Evolutionary conservation across 2,113 vertebrate species (phyloP), one percentile per base, ranked within the genome.

Genomic region (Porphyrio hochstetteri): DNA sequence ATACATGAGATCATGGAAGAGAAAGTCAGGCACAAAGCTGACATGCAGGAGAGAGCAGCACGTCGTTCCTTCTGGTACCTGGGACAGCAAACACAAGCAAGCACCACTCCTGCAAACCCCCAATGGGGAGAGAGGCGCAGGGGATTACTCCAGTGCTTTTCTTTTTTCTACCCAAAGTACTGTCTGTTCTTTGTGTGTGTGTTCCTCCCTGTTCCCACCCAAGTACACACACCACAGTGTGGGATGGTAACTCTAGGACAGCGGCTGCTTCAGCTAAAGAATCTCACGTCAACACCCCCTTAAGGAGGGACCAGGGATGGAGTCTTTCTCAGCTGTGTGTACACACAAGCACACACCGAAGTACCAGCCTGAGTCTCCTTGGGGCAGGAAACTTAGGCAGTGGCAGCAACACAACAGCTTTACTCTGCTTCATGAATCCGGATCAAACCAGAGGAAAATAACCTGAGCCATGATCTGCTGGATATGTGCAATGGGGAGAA

Each of bases 41-140:
- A 55, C 33, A 17, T 0, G 3, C 33, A 28, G 0, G 1, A 16
- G 21, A 77, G 59, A 88, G 59, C 16, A 81, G 83, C 64, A 48
- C 56, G 15, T 77, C 7, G 18, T 55, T 72, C 80, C 87, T 44
- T 10, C 56, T n/a, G 79, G 87, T 91, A 77, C 71, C 87, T n/a
- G 72, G 82, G 82, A 70, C 86, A 86, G 95, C 72, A 92, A 97
- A 93, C 75, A 67, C 29, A 50, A 60, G 28, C 57, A 57, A 67
- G 40, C 5, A 48, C 46, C 48, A 18, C 36, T 74, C 42, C 52
- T 23, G 33, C 5, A 38, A 59, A 67, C 33, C 12, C 5, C 27
- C 42, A 6, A 21, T 3, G 18, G 31, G n/a, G 35, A 36, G 80
- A 33, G 38, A 63, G 21, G 33, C 56, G 38, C 42, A 56, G 48